Evolutionary conservation across 2,888 invertebrate genomes (phyloP).

Genomic region (Zygogramma bicolorata): DNA sequence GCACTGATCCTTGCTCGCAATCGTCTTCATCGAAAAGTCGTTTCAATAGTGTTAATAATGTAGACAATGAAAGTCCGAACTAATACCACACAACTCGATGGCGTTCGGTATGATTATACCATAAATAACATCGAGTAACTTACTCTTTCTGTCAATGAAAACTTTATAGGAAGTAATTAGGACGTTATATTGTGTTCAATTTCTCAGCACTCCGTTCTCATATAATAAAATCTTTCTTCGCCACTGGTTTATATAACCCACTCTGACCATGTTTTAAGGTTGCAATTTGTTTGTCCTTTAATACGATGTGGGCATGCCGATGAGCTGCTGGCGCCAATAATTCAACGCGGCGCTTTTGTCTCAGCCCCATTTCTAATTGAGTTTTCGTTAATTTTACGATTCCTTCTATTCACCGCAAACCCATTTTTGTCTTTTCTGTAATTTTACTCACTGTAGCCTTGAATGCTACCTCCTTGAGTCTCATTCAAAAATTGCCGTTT

Average conservation of each 20-base stretch:
- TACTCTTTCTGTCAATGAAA: no score
- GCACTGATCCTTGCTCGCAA: no score
- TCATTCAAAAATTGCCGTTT: background rate
- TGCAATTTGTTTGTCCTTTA: conserved; percentile 40
- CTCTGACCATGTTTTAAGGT: conserved; percentile 31
- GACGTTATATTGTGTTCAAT: no score
- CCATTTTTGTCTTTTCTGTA: conserved; percentile 34
- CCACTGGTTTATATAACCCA: conserved; percentile 29
- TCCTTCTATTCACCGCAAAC: conserved; percentile 27
- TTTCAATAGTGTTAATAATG: no score
- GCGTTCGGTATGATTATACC: no score
- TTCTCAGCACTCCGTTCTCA: no score
- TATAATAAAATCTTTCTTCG: conserved; percentile 11
- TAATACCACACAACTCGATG: no score
- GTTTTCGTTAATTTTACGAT: conserved; percentile 55
- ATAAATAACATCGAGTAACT: no score
- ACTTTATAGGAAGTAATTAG: no score
- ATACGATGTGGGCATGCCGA: conserved; percentile 35
- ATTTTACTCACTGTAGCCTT: background rate
- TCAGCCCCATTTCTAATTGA: conserved; percentile 52
- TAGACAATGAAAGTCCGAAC: no score
- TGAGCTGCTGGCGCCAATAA: conserved; percentile 51
- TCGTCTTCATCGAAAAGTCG: no score
- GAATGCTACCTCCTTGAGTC: no score
- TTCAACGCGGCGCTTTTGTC: conserved; percentile 52